Evolutionary conservation across 2,888 invertebrate species (phyloP).

Genomic region (Eristalinus sepulchralis): DNA sequence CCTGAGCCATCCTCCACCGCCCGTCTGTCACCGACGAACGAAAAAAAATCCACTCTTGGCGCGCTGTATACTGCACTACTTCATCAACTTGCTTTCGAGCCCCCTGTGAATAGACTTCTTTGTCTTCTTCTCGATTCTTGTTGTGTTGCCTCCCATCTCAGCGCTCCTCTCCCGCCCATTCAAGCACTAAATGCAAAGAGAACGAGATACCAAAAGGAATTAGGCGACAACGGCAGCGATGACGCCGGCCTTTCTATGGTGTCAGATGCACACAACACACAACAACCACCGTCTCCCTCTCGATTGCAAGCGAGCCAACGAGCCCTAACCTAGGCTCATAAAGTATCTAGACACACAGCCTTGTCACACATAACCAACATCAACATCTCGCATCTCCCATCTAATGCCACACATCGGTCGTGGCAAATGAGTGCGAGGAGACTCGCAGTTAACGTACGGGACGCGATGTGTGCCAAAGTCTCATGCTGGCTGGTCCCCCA

Average conservation of each 20-base stretch:
- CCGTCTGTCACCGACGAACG: background rate
- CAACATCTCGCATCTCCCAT: constrained; percentile 28
- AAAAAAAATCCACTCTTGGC: constrained; percentile 17
- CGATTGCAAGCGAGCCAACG: constrained; percentile 19
- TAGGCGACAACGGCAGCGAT: constrained; percentile 30
- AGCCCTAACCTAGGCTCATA: constrained; percentile 65
- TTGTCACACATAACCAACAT: constrained; percentile 65
- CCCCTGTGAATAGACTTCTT: constrained; percentile 15
- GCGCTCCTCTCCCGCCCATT: background rate
- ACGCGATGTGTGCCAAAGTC: constrained; percentile 59
- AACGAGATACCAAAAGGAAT: constrained; percentile 30
- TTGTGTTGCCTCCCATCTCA: constrained; percentile 28
- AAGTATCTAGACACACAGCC: constrained; percentile 60
- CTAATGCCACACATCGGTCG: constrained; percentile 25
- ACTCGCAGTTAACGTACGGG: constrained; percentile 7
- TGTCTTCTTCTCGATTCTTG: constrained; percentile 15
- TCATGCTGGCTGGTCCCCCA: background rate
- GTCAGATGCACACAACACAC: constrained; percentile 39
- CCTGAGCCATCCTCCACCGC: background rate
- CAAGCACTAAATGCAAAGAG: constrained; percentile 23
- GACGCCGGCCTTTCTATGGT: constrained; percentile 24
- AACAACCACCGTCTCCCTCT: constrained; percentile 11
- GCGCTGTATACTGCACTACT: constrained; percentile 20
- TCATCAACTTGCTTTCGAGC: constrained; percentile 38
- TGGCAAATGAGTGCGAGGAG: constrained; percentile 20